A percentile compares a stretch with the other conserved stretches of the same genome.
phyloP scores from a whole-genome alignment of 2,113 vertebrate species.

The Marcusenius ussheri region DNA sequence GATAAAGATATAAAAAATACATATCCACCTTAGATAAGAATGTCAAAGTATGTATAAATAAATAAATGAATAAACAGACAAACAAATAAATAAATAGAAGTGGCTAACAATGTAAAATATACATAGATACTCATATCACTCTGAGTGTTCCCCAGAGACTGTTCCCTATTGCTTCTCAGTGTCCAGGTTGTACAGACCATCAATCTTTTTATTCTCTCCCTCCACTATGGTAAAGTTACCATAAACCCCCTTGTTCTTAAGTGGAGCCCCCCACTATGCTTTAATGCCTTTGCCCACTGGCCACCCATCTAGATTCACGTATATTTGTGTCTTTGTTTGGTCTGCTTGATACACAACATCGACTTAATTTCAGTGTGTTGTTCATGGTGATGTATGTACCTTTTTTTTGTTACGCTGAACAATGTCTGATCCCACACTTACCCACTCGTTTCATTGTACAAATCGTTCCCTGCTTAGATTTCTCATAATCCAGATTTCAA shows the following conservation, averaged over 20 bases:
- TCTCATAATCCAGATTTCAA: neutral
- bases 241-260: neutral
- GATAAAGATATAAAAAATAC: neutral
- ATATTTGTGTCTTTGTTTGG: neutral
- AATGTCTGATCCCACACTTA: neutral
- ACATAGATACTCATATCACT: neutral
- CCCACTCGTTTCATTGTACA: neutral
- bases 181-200: neutral
- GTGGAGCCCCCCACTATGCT: neutral
- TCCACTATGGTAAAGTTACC: neutral
- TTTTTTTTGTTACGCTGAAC: neutral
- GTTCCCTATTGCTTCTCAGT: neutral
- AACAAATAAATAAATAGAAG: neutral
- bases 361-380: neutral
- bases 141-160: neutral
- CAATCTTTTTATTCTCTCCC: neutral
- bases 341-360: neutral
- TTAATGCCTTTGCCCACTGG: neutral
- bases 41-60: neutral
- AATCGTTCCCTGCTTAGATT: neutral
- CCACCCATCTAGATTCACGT: neutral
- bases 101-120: neutral
- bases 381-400: neutral
- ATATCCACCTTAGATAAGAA: neutral
- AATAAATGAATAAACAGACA: too few species aligned